phyloP scores from a whole-genome alignment of 2,888 invertebrate species.

The Ellobium chinense region DNA sequence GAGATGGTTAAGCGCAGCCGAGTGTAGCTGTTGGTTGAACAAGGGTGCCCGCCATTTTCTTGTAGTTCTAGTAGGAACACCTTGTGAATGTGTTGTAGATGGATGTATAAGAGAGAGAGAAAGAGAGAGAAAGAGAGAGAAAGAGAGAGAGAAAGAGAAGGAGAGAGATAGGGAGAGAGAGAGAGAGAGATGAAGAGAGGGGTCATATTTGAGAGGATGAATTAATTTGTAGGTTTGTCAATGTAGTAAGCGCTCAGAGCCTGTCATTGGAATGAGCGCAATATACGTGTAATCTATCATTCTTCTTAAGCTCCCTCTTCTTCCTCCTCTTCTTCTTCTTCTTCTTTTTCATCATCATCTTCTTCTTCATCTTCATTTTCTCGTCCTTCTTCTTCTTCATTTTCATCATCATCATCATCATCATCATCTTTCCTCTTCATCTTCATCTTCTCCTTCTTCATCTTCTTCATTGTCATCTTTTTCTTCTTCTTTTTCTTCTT shows the following conservation, averaged over 20 bases:
- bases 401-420: conserved; percentile 16
- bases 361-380: conserved; percentile 34
- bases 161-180: neutral
- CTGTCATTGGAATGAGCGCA: no score
- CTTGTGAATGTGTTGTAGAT: no score
- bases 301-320: no score
- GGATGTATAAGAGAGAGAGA: neutral
- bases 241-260: no score
- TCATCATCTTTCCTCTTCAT: neutral
- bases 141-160: neutral
- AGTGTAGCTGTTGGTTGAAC: no score
- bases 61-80: no score
- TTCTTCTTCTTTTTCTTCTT: no score
- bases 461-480: no score
- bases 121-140: neutral
- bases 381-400: conserved; percentile 42
- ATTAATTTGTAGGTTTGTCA: no score
- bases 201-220: neutral
- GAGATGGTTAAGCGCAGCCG: no score
- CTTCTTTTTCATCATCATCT: conserved; percentile 8
- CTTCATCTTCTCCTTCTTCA: neutral
- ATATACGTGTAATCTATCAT: no score
- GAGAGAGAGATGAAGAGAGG: neutral
- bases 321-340: neutral
- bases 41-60: no score